phyloP scores from a whole-genome alignment of 2,888 invertebrate genomes.

The Parelbella ahira region DNA sequence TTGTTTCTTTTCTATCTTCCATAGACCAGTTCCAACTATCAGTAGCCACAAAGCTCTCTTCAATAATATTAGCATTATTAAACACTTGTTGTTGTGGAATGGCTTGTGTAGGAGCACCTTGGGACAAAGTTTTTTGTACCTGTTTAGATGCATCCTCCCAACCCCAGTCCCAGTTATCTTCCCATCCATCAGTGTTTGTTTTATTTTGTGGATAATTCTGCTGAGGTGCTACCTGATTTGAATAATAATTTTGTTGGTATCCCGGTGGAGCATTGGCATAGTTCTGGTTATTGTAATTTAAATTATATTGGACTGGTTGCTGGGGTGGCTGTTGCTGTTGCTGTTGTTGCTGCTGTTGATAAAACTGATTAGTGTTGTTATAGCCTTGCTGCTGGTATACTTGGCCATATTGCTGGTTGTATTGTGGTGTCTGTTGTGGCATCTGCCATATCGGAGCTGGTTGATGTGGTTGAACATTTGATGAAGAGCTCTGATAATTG shows the following conservation, averaged over 20 bases:
- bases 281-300: conserved; percentile 52
- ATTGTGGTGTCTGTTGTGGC: conserved; percentile 45
- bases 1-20: conserved; percentile 65
- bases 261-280: conserved; percentile 45
- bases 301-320: conserved; percentile 52
- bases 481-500: conserved; percentile 47
- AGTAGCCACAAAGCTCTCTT: conserved; percentile 79
- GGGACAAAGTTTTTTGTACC: conserved; percentile 44
- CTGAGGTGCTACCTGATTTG: conserved; percentile 46
- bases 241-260: conserved; percentile 56
- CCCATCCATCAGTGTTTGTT: conserved; percentile 58
- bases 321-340: conserved; percentile 46
- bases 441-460: conserved; percentile 54
- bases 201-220: conserved; percentile 45
- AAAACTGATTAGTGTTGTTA: conserved; percentile 58
- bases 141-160: conserved; percentile 80
- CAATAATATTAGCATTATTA: conserved; percentile 73
- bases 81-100: conserved; percentile 37
- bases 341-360: conserved; percentile 38
- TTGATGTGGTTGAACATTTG: conserved; percentile 45
- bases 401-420: conserved; percentile 68
- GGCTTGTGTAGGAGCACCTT: conserved; percentile 33
- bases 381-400: conserved; percentile 53
- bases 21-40: conserved; percentile 83
- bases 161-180: conserved; percentile 81